phyloP scores from a whole-genome alignment of 2,797 vertebrate species.

The Leptodactylus fallax region DNA sequence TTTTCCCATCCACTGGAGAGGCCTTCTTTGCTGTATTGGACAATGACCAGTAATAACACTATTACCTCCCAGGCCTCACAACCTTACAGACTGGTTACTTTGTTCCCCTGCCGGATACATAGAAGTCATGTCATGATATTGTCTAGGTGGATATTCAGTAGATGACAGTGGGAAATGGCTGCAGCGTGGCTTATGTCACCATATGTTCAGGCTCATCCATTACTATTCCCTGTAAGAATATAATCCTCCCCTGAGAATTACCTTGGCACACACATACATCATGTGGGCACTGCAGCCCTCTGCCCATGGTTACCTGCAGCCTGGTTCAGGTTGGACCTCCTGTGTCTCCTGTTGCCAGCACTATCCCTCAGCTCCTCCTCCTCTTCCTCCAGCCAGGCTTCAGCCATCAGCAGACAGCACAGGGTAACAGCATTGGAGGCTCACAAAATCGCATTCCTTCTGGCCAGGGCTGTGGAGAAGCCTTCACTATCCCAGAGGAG shows the following conservation, averaged over 20 bases:
- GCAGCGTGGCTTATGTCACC: background rate
- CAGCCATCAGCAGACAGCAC: conserved; percentile 81
- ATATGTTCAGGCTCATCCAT: background rate
- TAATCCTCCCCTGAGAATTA: background rate
- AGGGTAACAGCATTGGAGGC: conserved; percentile 30
- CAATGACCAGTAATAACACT: background rate
- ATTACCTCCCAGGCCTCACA: background rate
- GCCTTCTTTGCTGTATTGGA: background rate
- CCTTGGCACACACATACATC: background rate
- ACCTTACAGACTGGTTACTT: background rate
- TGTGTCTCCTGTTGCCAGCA: conserved; percentile 69
- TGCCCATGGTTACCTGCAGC: conserved; percentile 77
- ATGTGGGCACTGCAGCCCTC: background rate
- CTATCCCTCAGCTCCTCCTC: conserved; percentile 79
- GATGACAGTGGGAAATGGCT: too few species aligned
- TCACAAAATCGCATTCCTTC: conserved; percentile 23
- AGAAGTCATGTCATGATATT: background rate
- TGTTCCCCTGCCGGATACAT: background rate
- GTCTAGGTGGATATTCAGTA: background rate
- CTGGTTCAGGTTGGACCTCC: conserved; percentile 71
- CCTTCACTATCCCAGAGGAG: background rate
- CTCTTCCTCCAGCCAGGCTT: conserved; percentile 82
- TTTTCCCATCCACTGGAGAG: background rate
- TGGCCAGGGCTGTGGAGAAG: background rate
- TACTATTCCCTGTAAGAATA: too few species aligned